These are phyloP conservation scores for Slavum lentiscoides DNA, from an alignment of 2,888 invertebrate genomes.

Conservation along the genomic window DNA sequence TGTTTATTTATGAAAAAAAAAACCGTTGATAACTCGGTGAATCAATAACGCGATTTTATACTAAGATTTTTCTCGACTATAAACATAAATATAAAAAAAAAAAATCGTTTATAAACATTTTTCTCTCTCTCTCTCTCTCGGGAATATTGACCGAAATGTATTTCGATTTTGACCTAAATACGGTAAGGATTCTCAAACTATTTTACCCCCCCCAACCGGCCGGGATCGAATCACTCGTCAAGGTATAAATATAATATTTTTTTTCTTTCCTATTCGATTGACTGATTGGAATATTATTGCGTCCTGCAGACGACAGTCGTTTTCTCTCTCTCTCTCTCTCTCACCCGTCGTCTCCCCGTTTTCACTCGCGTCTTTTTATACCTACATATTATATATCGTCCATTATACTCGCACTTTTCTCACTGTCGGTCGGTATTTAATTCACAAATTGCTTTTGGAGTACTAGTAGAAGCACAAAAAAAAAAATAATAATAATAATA, in stretches of 20 bases:
- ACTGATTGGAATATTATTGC: constrained; percentile 39
- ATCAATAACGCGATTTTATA: too few relatives aligned
- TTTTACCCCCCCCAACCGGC: too few relatives aligned
- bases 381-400: too few relatives aligned
- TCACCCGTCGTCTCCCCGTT: background rate
- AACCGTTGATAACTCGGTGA: too few relatives aligned
- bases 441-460: constrained; percentile 51
- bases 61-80: too few relatives aligned
- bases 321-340: background rate
- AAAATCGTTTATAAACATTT: too few relatives aligned
- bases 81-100: too few relatives aligned
- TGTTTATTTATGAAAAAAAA: too few relatives aligned
- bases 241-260: background rate
- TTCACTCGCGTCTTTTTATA: background rate
- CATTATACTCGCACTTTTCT: constrained; percentile 12
- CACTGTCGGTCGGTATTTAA: constrained; percentile 29
- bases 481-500: constrained; percentile 13
- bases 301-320: constrained; percentile 27
- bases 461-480: background rate
- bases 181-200: too few relatives aligned
- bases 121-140: too few relatives aligned
- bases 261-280: constrained; percentile 1
- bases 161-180: too few relatives aligned
- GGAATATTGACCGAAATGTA: too few relatives aligned
- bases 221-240: background rate